Percentiles rank a stretch among this genome's conserved stretches.
Evolutionary conservation across 2,888 invertebrate species (phyloP).

Genomic region (Idaea aversata): DNA sequence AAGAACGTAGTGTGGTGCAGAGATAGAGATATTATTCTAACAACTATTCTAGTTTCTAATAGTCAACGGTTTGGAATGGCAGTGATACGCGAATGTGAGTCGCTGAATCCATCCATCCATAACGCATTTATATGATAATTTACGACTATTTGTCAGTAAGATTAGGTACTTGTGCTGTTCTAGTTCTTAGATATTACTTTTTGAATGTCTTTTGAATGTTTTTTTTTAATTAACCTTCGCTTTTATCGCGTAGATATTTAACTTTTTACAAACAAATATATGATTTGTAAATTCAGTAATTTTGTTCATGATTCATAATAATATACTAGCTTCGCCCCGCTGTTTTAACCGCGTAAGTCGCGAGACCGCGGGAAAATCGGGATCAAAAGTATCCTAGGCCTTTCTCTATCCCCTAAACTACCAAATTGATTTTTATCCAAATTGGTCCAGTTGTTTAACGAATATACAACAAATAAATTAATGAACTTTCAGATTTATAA

Average conservation of each 20-base stretch:
- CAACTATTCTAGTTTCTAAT: background rate
- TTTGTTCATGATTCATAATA: background rate
- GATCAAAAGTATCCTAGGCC: background rate
- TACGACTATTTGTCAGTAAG: background rate
- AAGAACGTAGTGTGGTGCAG: too few species aligned
- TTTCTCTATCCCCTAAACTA: too few species aligned
- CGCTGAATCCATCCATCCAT: background rate
- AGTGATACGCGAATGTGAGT: background rate
- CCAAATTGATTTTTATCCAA: too few species aligned
- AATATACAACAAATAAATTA: too few species aligned
- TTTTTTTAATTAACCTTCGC: too few species aligned
- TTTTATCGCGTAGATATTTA: too few species aligned
- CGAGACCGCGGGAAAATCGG: background rate
- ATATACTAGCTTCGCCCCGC: constrained; percentile 1
- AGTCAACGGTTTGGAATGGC: background rate
- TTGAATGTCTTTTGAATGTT: too few species aligned
- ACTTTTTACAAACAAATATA: too few species aligned
- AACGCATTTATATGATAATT: background rate
- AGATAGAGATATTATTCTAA: too few species aligned
- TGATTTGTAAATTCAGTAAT: background rate
- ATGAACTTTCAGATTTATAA: too few species aligned
- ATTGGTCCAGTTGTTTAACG: too few species aligned
- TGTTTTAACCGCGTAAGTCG: background rate
- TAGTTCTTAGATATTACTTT: background rate
- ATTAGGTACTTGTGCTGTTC: background rate